A percentile compares a stretch with the other conserved stretches of the same genome.
Evolutionary conservation across 2,888 invertebrate species (phyloP).

Genomic region (Trissolcus japonicus): DNA sequence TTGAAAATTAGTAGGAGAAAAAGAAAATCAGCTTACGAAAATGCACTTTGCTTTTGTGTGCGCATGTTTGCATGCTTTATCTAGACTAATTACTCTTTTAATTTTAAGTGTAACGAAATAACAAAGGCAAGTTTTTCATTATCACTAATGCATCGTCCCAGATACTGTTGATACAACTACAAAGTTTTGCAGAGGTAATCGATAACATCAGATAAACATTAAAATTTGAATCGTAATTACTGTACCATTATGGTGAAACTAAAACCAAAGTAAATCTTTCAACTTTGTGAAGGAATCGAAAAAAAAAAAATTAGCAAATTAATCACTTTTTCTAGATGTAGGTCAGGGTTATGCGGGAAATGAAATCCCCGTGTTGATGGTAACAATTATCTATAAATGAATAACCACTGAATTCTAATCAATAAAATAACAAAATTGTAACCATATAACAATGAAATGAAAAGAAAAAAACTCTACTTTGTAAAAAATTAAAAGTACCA

Average conservation of each 20-base stretch:
- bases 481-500: too few species aligned
- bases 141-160: neutral
- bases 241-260: too few species aligned
- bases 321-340: neutral
- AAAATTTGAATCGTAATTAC: slow-evolving; percentile 6
- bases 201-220: neutral
- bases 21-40: neutral
- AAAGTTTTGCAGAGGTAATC: slow-evolving; percentile 11
- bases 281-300: neutral
- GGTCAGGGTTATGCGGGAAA: neutral
- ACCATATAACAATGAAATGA: too few species aligned
- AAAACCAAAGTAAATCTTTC: too few species aligned
- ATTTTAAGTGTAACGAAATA: too few species aligned
- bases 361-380: neutral
- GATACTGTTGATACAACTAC: slow-evolving; percentile 8
- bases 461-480: too few species aligned
- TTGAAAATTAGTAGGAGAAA: neutral
- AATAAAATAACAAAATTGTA: too few species aligned
- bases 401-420: too few species aligned
- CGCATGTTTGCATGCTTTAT: slow-evolving; percentile 26
- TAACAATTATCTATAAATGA: neutral
- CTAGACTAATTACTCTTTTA: neutral
- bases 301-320: neutral
- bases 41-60: slow-evolving; percentile 19
- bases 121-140: slow-evolving; percentile 3